Evolutionary conservation across 2,888 invertebrate genomes (phyloP).

Genomic region (Lasioglossum villosulum): DNA sequence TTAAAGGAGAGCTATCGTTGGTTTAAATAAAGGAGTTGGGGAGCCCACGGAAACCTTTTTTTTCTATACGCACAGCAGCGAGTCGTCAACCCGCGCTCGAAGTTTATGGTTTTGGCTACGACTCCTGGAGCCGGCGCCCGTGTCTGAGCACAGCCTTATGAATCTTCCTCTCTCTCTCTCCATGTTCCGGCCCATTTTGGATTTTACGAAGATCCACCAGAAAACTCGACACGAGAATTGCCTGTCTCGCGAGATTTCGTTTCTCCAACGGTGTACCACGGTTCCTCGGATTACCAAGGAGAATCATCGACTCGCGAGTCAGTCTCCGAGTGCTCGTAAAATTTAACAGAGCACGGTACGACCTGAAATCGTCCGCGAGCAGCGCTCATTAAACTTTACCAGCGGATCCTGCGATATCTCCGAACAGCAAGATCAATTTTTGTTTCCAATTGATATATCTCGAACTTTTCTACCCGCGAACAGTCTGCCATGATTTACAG

Average conservation of each 20-base stretch:
- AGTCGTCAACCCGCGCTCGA: too few relatives aligned
- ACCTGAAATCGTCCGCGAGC: not conserved
- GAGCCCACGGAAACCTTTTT: too few relatives aligned
- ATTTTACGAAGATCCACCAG: conserved; percentile 19
- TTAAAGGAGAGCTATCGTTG: too few relatives aligned
- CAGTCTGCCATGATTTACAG: not conserved
- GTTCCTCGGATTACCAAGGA: not conserved
- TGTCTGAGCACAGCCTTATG: too few relatives aligned
- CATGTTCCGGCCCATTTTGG: not conserved
- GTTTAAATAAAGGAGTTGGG: too few relatives aligned
- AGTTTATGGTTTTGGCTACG: too few relatives aligned
- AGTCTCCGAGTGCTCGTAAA: conserved; percentile 3
- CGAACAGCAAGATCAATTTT: not conserved
- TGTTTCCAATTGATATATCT: not conserved
- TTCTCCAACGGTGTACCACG: not conserved
- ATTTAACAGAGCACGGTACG: not conserved
- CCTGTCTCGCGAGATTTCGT: not conserved
- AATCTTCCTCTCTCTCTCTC: too few relatives aligned
- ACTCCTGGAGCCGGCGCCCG: too few relatives aligned
- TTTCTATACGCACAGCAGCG: too few relatives aligned
- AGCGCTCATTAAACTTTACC: conserved; percentile 1
- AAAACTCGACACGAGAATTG: conserved; percentile 1
- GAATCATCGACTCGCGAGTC: not conserved
- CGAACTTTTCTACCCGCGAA: not conserved
- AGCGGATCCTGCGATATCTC: not conserved